Percentiles rank a stretch among this genome's conserved stretches.
phyloP scores from a whole-genome alignment of 2,888 invertebrate species.

The Strigamia maritima region DNA sequence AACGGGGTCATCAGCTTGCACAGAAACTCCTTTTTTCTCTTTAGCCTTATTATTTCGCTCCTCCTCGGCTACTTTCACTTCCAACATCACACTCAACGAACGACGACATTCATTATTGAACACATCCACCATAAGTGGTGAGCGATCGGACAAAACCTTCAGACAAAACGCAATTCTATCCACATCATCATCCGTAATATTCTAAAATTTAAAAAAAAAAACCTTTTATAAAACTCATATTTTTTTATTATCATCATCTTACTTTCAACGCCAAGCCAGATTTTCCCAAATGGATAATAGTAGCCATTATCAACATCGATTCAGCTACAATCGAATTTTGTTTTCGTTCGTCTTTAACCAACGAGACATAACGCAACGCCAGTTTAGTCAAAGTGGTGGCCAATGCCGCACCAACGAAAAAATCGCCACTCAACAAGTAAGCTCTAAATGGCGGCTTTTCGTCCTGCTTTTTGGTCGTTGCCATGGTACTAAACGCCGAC shows the following conservation, averaged over 20 bases:
- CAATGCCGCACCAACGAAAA: conserved; percentile 89
- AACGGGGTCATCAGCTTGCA: conserved; percentile 85
- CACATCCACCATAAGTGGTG: conserved; percentile 65
- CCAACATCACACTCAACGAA: conserved; percentile 77
- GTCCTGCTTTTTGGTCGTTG: conserved; percentile 41
- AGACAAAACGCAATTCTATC: conserved; percentile 73
- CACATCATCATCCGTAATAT: conserved; percentile 90
- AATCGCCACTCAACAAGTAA: conserved; percentile 90
- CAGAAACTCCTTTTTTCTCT: conserved; percentile 64
- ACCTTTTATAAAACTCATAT: conserved; percentile 33
- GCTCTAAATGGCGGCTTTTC: conserved; percentile 69
- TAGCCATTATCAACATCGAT: conserved; percentile 82
- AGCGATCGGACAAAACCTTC: conserved; percentile 55
- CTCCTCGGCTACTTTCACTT: conserved; percentile 72
- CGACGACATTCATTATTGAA: conserved; percentile 72
- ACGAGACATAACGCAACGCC: conserved; percentile 66
- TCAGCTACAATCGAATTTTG: conserved; percentile 60
- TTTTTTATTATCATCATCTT: conserved; percentile 26
- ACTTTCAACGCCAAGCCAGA: conserved; percentile 58
- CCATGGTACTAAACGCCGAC: conserved; percentile 80
- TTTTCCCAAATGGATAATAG: conserved; percentile 80
- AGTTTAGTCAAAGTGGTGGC: conserved; percentile 89
- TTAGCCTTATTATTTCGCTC: conserved; percentile 62
- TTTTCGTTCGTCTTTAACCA: conserved; percentile 49
- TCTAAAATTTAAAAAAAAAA: conserved; percentile 36